Percentiles rank a stretch among this genome's conserved stretches.
phyloP scores from a whole-genome alignment of 2,113 vertebrate genomes.

The Nymphicus hollandicus region DNA sequence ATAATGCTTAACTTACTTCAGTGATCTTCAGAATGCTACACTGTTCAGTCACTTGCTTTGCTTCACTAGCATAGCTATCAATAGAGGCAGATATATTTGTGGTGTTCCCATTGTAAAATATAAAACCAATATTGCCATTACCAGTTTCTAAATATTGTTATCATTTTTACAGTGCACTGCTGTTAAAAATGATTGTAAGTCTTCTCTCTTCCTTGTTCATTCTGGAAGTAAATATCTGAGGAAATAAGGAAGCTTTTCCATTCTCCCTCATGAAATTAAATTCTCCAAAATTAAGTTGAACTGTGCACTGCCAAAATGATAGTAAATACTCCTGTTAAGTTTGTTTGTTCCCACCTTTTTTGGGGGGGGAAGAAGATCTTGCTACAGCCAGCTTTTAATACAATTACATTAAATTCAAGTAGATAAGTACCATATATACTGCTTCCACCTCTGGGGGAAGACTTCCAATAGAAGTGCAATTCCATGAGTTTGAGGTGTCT shows the following conservation, averaged over 20 bases:
- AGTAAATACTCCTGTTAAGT: background rate
- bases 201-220: background rate
- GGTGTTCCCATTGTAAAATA: background rate
- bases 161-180: background rate
- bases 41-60: background rate
- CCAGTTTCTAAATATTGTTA: background rate
- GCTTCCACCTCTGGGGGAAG: accelerated
- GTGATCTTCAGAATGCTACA: background rate
- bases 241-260: background rate
- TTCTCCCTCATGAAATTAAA: background rate
- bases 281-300: background rate
- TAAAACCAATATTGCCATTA: background rate
- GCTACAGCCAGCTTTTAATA: background rate
- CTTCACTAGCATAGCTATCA: background rate
- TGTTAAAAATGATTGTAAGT: background rate
- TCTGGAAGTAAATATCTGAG: background rate
- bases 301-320: background rate
- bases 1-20: background rate
- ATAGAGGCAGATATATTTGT: background rate
- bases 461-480: background rate
- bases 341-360: background rate
- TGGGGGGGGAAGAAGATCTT: background rate
- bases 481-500: background rate
- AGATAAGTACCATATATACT: background rate
- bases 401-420: background rate